Evolutionary conservation across 1,140 invertebrate species (phyloP).

Genomic region (Lycorma delicatula): DNA sequence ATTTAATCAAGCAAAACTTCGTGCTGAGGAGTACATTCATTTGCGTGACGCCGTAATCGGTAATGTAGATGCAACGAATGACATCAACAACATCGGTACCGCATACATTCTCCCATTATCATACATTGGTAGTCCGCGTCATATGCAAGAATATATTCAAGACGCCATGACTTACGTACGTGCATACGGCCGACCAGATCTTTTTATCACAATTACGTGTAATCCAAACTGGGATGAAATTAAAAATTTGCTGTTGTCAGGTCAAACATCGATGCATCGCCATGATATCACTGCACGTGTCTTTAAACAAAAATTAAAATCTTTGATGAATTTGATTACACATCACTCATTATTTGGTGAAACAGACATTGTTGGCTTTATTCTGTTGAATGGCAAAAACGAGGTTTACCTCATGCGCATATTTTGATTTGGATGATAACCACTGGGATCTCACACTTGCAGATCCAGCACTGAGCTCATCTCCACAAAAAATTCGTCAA

Average conservation of each 20-base stretch:
- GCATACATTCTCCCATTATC: slow-evolving; percentile 34
- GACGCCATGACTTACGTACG: slow-evolving; percentile 44
- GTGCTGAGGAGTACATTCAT: slow-evolving; percentile 41
- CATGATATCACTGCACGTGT: slow-evolving; percentile 21
- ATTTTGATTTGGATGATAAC: slow-evolving; percentile 39
- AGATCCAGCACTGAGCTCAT: neutral
- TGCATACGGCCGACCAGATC: slow-evolving; percentile 36
- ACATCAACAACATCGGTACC: too few species aligned
- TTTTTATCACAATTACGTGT: slow-evolving; percentile 40
- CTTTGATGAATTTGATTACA: slow-evolving; percentile 15
- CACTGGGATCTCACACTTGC: slow-evolving; percentile 26
- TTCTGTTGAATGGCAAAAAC: slow-evolving; percentile 45
- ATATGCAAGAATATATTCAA: slow-evolving; percentile 42
- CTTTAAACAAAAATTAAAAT: slow-evolving; percentile 20
- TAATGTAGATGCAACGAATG: slow-evolving; percentile 17
- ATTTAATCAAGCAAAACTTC: slow-evolving; percentile 40
- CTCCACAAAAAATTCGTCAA: neutral
- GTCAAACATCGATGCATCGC: slow-evolving; percentile 29
- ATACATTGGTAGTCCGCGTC: slow-evolving; percentile 36
- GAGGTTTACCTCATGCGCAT: slow-evolving; percentile 38
- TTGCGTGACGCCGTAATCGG: slow-evolving; percentile 33
- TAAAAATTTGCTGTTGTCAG: slow-evolving; percentile 25
- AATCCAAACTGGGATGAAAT: slow-evolving; percentile 44
- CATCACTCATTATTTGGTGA: slow-evolving; percentile 33
- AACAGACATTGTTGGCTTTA: slow-evolving; percentile 38